phyloP scores from a whole-genome alignment of 1,140 invertebrate species.

The Delia radicum region DNA sequence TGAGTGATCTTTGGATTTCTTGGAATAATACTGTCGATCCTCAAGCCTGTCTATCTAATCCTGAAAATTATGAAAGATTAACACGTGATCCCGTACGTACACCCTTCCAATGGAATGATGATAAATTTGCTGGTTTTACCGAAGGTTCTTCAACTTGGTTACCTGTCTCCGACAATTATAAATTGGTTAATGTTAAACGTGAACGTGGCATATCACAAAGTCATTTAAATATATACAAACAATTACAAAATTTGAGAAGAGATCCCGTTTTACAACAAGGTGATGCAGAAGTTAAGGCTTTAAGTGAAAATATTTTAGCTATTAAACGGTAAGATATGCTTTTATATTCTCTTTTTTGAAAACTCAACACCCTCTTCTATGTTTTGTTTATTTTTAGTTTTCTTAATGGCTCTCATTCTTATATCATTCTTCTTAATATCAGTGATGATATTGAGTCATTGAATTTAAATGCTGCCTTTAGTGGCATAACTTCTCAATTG shows the following conservation, averaged over 20 bases:
- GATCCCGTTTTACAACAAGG: slow-evolving; percentile 45
- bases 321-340: slow-evolving; percentile 40
- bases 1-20: slow-evolving; percentile 66
- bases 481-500: slow-evolving; percentile 33
- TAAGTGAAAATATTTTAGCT: slow-evolving; percentile 45
- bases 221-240: slow-evolving; percentile 47
- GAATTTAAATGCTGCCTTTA: slow-evolving; percentile 40
- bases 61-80: slow-evolving; percentile 53
- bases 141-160: slow-evolving; percentile 63
- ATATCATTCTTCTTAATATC: slow-evolving; percentile 43
- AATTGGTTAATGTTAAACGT: slow-evolving; percentile 57
- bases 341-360: neutral
- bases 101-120: slow-evolving; percentile 76
- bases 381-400: slow-evolving; percentile 29
- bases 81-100: slow-evolving; percentile 71
- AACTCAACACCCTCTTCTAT: neutral
- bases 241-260: slow-evolving; percentile 41
- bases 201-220: slow-evolving; percentile 35
- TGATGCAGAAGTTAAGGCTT: slow-evolving; percentile 37
- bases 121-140: slow-evolving; percentile 45
- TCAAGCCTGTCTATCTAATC: slow-evolving; percentile 60
- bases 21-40: slow-evolving; percentile 60
- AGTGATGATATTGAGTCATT: slow-evolving; percentile 43
- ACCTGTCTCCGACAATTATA: slow-evolving; percentile 64
- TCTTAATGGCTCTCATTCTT: slow-evolving; percentile 37